Evolutionary conservation across 2,113 vertebrate species (phyloP).

Genomic region (Ariopsis seemanni): DNA sequence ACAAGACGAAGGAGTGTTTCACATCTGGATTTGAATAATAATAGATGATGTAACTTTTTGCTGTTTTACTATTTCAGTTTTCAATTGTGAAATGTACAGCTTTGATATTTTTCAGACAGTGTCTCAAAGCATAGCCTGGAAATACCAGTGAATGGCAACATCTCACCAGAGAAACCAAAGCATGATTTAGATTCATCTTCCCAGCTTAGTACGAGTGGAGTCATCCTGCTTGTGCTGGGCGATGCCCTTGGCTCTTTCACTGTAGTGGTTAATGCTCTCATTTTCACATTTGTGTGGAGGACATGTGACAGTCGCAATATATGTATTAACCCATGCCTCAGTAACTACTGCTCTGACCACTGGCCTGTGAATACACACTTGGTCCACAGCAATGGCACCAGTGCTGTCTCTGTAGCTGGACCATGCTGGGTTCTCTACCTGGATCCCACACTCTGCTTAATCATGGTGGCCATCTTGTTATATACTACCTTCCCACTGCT

Average conservation of each 20-base stretch:
- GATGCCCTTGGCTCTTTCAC: constrained; percentile 85
- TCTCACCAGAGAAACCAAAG: constrained; percentile 66
- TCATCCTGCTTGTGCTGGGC: constrained; percentile 84
- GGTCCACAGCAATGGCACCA: constrained; percentile 42
- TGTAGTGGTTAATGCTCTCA: constrained; percentile 81
- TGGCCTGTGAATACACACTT: constrained; percentile 65
- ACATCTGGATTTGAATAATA: neutral
- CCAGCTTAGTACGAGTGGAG: constrained; percentile 84
- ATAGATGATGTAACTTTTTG: neutral
- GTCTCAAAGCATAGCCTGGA: constrained; percentile 64
- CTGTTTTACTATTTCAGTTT: neutral
- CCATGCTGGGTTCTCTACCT: constrained; percentile 88
- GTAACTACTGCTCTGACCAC: constrained; percentile 69
- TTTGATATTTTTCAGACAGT: constrained; percentile 56
- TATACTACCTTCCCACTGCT: constrained; percentile 84
- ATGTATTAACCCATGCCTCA: constrained; percentile 76
- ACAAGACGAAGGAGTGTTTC: constrained; percentile 2
- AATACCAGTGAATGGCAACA: constrained; percentile 73
- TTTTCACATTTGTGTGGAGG: constrained; percentile 80
- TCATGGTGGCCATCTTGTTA: constrained; percentile 83
- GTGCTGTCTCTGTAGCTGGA: constrained; percentile 62
- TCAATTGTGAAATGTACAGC: neutral
- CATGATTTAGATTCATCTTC: constrained; percentile 68
- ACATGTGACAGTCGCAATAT: constrained; percentile 69
- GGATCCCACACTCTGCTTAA: constrained; percentile 82